Conservation (phyloP, 2,113 vertebrate genomes). For the Rhodinocichla rosea region DNA sequence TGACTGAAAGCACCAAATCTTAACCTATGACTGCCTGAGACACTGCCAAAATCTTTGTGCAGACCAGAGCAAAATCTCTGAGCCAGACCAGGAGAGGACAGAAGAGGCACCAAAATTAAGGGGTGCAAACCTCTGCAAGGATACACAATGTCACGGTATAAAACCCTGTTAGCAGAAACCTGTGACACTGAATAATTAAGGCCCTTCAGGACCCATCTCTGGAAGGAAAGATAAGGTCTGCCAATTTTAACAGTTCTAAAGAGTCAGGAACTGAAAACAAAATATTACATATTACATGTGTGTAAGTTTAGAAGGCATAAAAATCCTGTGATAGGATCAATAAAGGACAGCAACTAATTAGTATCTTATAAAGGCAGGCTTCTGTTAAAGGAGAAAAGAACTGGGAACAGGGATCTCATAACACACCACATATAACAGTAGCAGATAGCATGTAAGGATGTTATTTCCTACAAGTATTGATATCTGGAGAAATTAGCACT, state of each 20-base stretch:
- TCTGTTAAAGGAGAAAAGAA: neutral
- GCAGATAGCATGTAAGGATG: neutral
- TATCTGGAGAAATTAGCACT: neutral
- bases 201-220: neutral
- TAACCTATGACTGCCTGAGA: neutral
- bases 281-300: neutral
- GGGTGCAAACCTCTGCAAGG: neutral
- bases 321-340: neutral
- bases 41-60: neutral
- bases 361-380: neutral
- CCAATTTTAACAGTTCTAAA: neutral
- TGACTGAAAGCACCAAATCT: neutral
- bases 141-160: neutral
- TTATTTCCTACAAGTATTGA: neutral
- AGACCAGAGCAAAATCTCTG: neutral
- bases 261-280: neutral
- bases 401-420: neutral
- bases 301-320: neutral
- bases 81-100: neutral
- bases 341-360: neutral
- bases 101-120: neutral
- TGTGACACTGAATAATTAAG: neutral
- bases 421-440: neutral
- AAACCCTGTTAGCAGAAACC: neutral
- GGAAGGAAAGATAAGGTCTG: neutral